phyloP scores from a whole-genome alignment of 2,113 vertebrate species.

The Austrofundulus limnaeus region DNA sequence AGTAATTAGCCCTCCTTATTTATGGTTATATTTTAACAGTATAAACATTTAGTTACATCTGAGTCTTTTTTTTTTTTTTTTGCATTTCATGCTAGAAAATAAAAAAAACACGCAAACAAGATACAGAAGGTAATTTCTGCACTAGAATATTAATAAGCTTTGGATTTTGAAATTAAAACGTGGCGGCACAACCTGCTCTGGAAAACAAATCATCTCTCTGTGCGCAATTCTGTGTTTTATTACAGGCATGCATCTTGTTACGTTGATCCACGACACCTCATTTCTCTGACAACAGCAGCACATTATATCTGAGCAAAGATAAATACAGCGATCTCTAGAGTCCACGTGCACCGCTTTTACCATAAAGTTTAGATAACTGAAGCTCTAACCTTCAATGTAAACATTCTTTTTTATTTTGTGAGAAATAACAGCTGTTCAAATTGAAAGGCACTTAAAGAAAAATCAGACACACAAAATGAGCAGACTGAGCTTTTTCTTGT shows the following conservation, averaged over 20 bases:
- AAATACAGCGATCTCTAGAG: background rate
- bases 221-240: background rate
- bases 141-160: background rate
- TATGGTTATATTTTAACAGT: background rate
- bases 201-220: background rate
- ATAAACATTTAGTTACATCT: background rate
- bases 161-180: background rate
- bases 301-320: background rate
- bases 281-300: background rate
- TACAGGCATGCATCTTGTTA: background rate
- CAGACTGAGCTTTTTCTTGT: no score
- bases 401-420: background rate
- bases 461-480: no score
- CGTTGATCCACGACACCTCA: background rate
- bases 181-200: background rate
- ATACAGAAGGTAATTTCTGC: background rate
- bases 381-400: background rate
- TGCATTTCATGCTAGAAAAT: no score
- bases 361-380: conserved; percentile 1
- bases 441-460: background rate
- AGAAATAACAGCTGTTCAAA: background rate
- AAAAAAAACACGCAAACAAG: no score
- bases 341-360: background rate
- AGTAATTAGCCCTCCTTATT: background rate
- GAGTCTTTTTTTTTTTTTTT: background rate